Base-by-base conservation (phyloP, 2,888 invertebrate genomes). In the Chrysolina haemoptera region DNA sequence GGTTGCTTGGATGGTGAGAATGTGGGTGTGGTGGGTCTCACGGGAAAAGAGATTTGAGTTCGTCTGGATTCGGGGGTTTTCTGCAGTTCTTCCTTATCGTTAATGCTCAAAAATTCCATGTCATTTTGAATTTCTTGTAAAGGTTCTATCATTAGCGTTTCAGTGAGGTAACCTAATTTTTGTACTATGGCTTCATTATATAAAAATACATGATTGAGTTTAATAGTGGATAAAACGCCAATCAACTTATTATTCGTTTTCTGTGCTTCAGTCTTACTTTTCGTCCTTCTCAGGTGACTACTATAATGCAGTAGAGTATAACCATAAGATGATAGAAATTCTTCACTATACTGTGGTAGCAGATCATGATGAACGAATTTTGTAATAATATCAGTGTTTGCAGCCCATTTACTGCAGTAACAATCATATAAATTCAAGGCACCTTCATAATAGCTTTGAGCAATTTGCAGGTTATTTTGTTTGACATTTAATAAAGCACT, bases 101-200 rank as follows among this genome's bases (percentile, higher is more conserved):
- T 22, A 12, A 67, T 40, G n/a, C 62, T 35, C 41, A 72, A 70
- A 20, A 64, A 55, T 10, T 75, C 73, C 64, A 73, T 70, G 14
- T 67, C 62, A 5, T 40, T 43, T 48, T 70, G 40, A 1, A 70
- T 41, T 18, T 63, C 63, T 2, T 27, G 43, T 41, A 43, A 18
- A 1, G 62, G 67, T n/a, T 62, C 66, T 4, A 18, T 55, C n/a
- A n/a, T 46, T 18, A 74, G 20, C 18, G 63, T 68, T 50, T 72
- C 69, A 11, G 70, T 70, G 8, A 79, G 50, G 67, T 82, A 80
- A 67, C 75, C 69, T 12, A 78, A 65, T 73, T 79, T 80, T 71
- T 83, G 83, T 22, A 79, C 14, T 27, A 79, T 68, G 14, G 80
- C 78, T 75, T 84, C 83, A 63, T 76, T 79, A 68, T 80, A 83